These are phyloP conservation scores for Pseudomugil gertrudae DNA, from an alignment of 2,797 vertebrate species.

Conservation along the genomic window DNA sequence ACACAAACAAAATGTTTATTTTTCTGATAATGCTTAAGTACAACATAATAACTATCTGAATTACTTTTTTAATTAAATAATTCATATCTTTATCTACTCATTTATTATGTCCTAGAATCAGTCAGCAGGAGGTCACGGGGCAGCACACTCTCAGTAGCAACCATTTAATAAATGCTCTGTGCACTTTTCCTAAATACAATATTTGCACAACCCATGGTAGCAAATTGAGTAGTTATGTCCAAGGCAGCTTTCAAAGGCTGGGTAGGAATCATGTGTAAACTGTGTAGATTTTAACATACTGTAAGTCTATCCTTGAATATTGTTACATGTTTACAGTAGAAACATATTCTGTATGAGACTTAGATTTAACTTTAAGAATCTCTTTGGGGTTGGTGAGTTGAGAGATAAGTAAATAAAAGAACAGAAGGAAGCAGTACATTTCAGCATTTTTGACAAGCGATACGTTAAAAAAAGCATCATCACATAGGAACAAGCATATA, in stretches of 20 bases:
- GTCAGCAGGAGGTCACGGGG: background rate
- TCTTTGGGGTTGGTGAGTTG: too few relatives aligned
- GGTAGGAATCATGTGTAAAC: background rate
- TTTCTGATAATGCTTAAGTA: conserved; percentile 6
- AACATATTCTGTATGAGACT: background rate
- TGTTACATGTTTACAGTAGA: background rate
- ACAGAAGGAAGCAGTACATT: too few relatives aligned
- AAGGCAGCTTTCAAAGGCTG: background rate
- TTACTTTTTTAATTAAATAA: background rate
- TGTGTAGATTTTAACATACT: background rate
- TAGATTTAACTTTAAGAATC: too few relatives aligned
- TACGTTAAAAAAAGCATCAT: background rate
- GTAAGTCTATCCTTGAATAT: background rate
- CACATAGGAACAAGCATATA: background rate
- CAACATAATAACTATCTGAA: conserved; percentile 9
- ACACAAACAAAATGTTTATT: conserved; percentile 1
- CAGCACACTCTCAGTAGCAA: background rate
- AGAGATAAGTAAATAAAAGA: too few relatives aligned
- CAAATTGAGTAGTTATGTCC: background rate
- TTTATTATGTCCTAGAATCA: background rate
- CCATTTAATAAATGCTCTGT: background rate
- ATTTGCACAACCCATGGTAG: background rate
- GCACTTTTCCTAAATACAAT: background rate
- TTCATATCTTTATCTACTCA: background rate
- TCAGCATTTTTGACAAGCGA: background rate